Conservation (phyloP, 2,797 vertebrate genomes). For the Manis crassicaudata region DNA sequence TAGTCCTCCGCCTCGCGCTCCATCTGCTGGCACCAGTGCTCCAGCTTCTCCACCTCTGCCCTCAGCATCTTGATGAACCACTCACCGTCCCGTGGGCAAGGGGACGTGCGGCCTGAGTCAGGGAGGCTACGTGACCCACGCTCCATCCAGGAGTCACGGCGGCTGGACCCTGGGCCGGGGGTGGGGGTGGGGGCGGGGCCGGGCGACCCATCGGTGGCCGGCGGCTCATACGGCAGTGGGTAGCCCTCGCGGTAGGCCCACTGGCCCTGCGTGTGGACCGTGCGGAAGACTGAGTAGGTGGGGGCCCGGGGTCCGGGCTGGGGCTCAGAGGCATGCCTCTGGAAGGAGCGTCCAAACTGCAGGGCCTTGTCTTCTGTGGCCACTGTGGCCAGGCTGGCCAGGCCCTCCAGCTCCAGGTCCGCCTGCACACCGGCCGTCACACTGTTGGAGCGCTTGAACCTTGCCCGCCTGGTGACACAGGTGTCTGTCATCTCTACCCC, state of each 20-base stretch:
- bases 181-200: constrained; percentile 85
- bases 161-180: constrained; percentile 79
- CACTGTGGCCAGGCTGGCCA: constrained; percentile 89
- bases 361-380: constrained; percentile 97
- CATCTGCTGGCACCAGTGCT: constrained; percentile 99
- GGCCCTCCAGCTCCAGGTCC: constrained; percentile 96
- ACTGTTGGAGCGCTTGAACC: constrained; percentile 99
- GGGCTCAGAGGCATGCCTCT: constrained; percentile 97
- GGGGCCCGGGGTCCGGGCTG: constrained; percentile 88
- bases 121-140: constrained; percentile 97
- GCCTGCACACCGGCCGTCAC: constrained; percentile 98
- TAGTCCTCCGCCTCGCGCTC: constrained; percentile 97
- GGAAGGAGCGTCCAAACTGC: constrained; percentile 98
- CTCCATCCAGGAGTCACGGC: constrained; percentile 89
- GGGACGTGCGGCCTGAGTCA: constrained; percentile 95
- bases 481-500: neutral
- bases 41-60: constrained; percentile 97
- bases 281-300: constrained; percentile 96
- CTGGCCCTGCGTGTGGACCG: constrained; percentile 98
- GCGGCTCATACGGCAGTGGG: constrained; percentile 90
- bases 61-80: constrained; percentile 98
- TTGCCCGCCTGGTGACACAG: constrained; percentile 89
- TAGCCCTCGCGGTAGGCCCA: constrained; percentile 98
- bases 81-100: constrained; percentile 96
- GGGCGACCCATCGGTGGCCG: constrained; percentile 82